Conservation (phyloP, 1,140 invertebrate species). For the Sipha flava region DNA sequence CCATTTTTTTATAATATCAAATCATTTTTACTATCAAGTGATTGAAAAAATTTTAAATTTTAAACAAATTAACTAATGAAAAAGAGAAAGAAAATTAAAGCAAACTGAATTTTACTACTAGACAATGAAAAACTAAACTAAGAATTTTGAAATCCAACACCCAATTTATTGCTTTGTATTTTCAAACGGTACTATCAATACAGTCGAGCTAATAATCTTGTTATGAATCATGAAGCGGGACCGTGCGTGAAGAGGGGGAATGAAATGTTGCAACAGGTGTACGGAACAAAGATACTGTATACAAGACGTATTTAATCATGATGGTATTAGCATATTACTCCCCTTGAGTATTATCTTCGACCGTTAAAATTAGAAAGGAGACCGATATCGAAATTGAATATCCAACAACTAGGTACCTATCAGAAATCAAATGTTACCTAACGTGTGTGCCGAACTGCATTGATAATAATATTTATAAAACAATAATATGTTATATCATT, state of each 20-base stretch:
- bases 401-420: too few species aligned
- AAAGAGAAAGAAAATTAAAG: background rate
- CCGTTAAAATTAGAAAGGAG: too few species aligned
- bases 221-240: background rate
- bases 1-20: background rate
- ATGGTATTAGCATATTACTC: too few species aligned
- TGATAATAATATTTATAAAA: too few species aligned
- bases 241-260: background rate
- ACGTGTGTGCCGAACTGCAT: too few species aligned
- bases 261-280: background rate
- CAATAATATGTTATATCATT: too few species aligned
- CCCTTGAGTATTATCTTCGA: too few species aligned
- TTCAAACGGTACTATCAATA: conserved; percentile 16
- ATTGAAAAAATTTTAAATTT: background rate
- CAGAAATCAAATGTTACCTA: too few species aligned
- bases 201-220: background rate
- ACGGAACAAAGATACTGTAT: conserved; percentile 12
- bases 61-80: background rate
- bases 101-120: background rate
- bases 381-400: too few species aligned
- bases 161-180: background rate
- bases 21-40: background rate
- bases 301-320: background rate
- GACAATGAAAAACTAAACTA: background rate
- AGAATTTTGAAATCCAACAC: background rate